Evolutionary conservation across 2,797 vertebrate genomes (phyloP).

Genomic region (Acridotheres tristis): DNA sequence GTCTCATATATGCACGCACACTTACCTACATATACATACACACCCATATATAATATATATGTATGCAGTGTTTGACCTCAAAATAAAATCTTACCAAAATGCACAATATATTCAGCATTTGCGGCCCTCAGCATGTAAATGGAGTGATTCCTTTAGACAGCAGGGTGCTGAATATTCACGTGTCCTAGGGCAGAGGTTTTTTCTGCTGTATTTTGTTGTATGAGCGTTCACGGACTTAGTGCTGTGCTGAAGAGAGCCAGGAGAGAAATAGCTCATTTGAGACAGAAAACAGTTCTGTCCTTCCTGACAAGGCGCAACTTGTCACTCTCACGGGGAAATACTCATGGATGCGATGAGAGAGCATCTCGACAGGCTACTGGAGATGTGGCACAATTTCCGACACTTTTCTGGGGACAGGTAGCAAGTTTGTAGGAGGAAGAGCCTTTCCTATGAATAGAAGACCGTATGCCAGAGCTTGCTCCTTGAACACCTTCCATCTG

Average conservation of each 20-base stretch:
- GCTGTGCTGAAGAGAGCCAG: fast-evolving
- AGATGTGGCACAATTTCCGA: neutral
- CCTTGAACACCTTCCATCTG: neutral
- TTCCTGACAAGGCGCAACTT: fast-evolving
- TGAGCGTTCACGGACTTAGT: neutral
- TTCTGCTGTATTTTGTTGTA: neutral
- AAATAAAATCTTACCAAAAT: neutral
- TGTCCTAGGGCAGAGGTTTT: neutral
- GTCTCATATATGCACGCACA: fast-evolving
- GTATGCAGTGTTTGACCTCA: neutral
- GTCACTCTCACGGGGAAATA: fast-evolving
- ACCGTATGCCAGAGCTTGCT: fast-evolving
- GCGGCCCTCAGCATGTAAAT: neutral
- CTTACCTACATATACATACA: fast-evolving
- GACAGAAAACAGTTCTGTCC: neutral
- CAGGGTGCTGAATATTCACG: neutral
- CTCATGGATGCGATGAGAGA: fast-evolving
- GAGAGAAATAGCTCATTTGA: neutral
- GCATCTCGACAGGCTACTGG: neutral
- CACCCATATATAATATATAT: fast-evolving
- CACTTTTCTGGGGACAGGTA: neutral
- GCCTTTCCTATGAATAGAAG: neutral
- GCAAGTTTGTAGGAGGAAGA: neutral
- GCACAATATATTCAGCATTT: neutral
- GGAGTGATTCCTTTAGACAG: neutral